These are phyloP conservation scores for Molossus molossus DNA, from an alignment of 2,797 vertebrate species.

Conservation along the genomic window DNA sequence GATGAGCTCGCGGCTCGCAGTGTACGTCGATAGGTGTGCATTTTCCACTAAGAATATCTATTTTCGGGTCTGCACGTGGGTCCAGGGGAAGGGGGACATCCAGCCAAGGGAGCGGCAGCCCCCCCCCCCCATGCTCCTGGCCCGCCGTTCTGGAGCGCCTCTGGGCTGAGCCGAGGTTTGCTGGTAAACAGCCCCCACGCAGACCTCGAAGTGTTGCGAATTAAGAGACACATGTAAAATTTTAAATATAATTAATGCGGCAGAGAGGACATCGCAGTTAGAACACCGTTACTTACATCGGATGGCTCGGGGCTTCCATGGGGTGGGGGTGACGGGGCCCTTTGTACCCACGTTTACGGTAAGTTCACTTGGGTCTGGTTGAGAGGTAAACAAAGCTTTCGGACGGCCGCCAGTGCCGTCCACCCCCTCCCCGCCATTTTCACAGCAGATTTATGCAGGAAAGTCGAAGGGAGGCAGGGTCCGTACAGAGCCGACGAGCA, in stretches of 20 bases:
- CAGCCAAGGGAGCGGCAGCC: conserved; percentile 71
- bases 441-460: conserved; percentile 82
- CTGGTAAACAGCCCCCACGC: conserved; percentile 72
- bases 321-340: not conserved
- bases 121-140: conserved; percentile 65
- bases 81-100: conserved; percentile 38
- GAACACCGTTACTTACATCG: conserved; percentile 69
- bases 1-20: conserved; percentile 85
- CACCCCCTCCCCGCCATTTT: conserved; percentile 79
- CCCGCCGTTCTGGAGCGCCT: conserved; percentile 68
- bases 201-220: conserved; percentile 74
- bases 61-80: conserved; percentile 67
- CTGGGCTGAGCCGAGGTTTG: conserved; percentile 64
- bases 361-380: conserved; percentile 78
- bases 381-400: conserved; percentile 84
- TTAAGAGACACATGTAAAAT: conserved; percentile 77
- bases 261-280: conserved; percentile 75
- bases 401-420: conserved; percentile 73
- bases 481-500: conserved; percentile 81
- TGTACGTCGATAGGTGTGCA: conserved; percentile 85
- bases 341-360: conserved; percentile 63
- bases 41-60: conserved; percentile 83
- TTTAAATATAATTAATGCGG: conserved; percentile 78
- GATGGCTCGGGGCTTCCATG: conserved; percentile 15
- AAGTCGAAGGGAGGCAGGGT: conserved; percentile 77